Evolutionary conservation across 2,888 invertebrate genomes (phyloP), one percentile per base, ranked within the genome.

Genomic region (Lasioglossum zephyrum): DNA sequence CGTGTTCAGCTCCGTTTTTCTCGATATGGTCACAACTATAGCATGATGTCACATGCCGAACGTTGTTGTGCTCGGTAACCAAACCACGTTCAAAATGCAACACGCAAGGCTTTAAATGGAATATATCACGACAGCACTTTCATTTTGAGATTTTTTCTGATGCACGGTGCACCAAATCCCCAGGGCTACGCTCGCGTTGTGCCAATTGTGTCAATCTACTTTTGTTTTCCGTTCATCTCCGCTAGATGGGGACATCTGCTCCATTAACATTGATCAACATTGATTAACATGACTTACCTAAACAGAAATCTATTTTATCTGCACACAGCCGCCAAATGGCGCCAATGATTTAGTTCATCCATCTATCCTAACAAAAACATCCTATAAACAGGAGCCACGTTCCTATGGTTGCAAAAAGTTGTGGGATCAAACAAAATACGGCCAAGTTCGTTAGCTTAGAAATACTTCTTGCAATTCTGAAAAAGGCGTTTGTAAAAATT

Each of bases 101-200:
- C 80, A 69, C 57, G 70, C 73, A 31, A 41, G 26, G 26, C 66
- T 80, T 80, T 44, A 39, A 60, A 31, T 66, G 11, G 69, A 76
- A 31, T 31, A 74, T 87, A 90, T 86, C 91, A 90, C 86, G 89
- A 89, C 77, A 75, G 70, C 63, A 89, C 85, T 86, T 86, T 89
- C 89, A 90, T 90, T 88, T 90, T 87, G 81, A 82, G 70, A 77
- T 73, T 74, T 79, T 79, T 70, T 79, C 47, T 74, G 83, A 89
- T 83, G 79, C 88, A 85, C 82, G 66, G 70, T 70, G 79, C 84
- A 86, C 80, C 82, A 74, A 84, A 89, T 87, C 82, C 82, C 81
- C 80, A 79, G 79, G 73, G 76, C 74, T 77, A 79, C 76, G 53
- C 73, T 88, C 79, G 78, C 80, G 73, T 88, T 80, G 72, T 81